Percentiles rank a stretch among this genome's conserved stretches.
These are phyloP conservation scores for Burhinus oedicnemus DNA, from an alignment of 2,113 vertebrate species.

Conservation along the genomic window DNA sequence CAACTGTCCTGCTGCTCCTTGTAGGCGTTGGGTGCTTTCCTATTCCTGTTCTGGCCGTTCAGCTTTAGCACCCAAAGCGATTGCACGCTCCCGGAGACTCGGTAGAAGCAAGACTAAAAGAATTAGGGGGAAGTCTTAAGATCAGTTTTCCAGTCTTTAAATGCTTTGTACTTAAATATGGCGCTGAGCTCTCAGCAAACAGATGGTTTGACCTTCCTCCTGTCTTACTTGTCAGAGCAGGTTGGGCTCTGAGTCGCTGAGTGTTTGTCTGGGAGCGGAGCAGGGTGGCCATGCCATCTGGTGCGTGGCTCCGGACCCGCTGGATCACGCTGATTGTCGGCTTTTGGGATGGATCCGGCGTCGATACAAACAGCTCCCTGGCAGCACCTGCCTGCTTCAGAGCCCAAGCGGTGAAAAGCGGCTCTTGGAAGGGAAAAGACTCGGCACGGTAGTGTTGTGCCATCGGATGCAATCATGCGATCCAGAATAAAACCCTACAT, in stretches of 20 bases:
- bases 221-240: neutral
- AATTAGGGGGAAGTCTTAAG: neutral
- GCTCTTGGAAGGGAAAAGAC: neutral
- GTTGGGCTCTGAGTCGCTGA: neutral
- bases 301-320: rapidly evolving
- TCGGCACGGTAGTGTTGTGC: rapidly evolving
- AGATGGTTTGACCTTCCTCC: constrained; percentile 41
- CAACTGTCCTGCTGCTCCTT: neutral
- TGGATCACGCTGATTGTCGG: neutral
- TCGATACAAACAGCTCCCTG: neutral
- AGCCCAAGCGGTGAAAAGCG: rapidly evolving
- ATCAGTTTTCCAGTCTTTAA: neutral
- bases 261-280: neutral
- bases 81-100: neutral
- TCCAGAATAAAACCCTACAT: neutral
- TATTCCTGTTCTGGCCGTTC: neutral
- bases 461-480: neutral
- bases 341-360: neutral
- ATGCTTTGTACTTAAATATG: neutral
- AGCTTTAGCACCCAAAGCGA: neutral
- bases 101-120: neutral
- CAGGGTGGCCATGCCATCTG: neutral
- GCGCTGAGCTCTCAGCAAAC: neutral
- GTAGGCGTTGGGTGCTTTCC: neutral
- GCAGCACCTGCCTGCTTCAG: neutral